Conservation (phyloP, 2,113 vertebrate genomes). For the Arvicanthis niloticus region DNA sequence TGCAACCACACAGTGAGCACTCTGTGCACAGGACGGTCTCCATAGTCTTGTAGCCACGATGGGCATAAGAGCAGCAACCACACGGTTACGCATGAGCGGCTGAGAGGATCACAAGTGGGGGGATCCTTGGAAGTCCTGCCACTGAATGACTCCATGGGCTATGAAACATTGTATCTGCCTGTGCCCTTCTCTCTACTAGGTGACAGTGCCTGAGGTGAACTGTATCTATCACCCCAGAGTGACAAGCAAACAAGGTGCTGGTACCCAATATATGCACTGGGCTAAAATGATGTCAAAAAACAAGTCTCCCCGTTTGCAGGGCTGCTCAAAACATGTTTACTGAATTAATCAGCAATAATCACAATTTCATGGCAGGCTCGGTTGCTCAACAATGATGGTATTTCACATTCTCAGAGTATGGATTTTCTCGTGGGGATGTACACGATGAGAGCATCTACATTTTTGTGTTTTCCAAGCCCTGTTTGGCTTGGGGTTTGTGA, state of each 20-base stretch:
- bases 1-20: too few relatives aligned
- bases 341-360: not conserved
- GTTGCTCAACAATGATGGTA: not conserved
- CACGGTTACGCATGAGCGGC: not conserved
- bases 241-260: not conserved
- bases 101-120: rapidly evolving
- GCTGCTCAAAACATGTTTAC: not conserved
- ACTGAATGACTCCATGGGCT: rapidly evolving
- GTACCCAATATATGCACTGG: not conserved
- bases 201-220: not conserved
- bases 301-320: not conserved
- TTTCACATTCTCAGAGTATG: not conserved
- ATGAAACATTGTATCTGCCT: not conserved
- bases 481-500: not conserved
- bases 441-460: not conserved
- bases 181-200: rapidly evolving
- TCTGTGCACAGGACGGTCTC: not conserved
- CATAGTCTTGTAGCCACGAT: rapidly evolving
- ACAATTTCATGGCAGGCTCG: not conserved
- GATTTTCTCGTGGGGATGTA: not conserved
- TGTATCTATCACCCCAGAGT: not conserved
- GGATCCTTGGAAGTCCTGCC: not conserved
- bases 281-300: not conserved
- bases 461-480: not conserved
- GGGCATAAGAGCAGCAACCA: not conserved